Conservation (phyloP, 2,888 invertebrate genomes). For the Osedax frankpressi region DNA sequence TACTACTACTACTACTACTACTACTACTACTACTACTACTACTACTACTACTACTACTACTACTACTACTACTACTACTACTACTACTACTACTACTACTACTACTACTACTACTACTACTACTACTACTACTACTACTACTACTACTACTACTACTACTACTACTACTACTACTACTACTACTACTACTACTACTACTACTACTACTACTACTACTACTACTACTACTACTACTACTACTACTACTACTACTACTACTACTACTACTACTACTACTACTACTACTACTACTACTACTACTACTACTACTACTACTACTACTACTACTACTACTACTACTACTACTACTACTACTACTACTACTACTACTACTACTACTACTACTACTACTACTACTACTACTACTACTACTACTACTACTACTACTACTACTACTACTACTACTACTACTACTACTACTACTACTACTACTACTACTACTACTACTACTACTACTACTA, state of each 20-base stretch:
- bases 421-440: slow-evolving; percentile 22
- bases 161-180: background rate
- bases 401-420: slow-evolving; percentile 20
- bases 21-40: slow-evolving; percentile 14
- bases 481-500: slow-evolving; percentile 22
- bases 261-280: slow-evolving; percentile 19
- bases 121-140: slow-evolving; percentile 11
- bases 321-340: slow-evolving; percentile 18
- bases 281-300: slow-evolving; percentile 16
- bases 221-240: slow-evolving; percentile 16
- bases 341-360: slow-evolving; percentile 13
- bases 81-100: slow-evolving; percentile 16
- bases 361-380: slow-evolving; percentile 15
- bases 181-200: slow-evolving; percentile 15
- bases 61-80: slow-evolving; percentile 18
- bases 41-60: slow-evolving; percentile 16
- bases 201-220: slow-evolving; percentile 14
- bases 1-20: slow-evolving; percentile 6
- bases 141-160: slow-evolving; percentile 12
- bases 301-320: slow-evolving; percentile 6
- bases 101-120: slow-evolving; percentile 11
- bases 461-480: slow-evolving; percentile 20
- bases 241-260: slow-evolving; percentile 17
- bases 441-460: slow-evolving; percentile 16
- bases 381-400: slow-evolving; percentile 19